Conservation (phyloP, 2,888 invertebrate species). For the Formica aserva region DNA sequence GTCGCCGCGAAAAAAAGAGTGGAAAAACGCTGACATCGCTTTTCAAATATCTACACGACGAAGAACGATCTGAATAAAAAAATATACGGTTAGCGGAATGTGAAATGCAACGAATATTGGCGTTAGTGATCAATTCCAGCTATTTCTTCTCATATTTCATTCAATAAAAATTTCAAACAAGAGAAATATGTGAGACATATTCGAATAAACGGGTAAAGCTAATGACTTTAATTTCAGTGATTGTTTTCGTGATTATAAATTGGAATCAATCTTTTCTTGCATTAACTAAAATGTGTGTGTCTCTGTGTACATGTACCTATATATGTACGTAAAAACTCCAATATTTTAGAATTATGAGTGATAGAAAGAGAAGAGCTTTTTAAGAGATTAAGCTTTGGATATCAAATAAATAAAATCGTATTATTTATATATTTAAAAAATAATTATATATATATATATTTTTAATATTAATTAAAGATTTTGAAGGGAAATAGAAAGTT, state of each 20-base stretch:
- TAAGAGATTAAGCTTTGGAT: not conserved
- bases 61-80: conserved; percentile 18
- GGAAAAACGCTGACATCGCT: not conserved
- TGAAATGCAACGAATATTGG: not conserved
- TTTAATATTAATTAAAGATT: conserved; percentile 9
- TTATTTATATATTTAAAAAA: no score
- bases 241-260: not conserved
- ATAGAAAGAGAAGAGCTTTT: not conserved
- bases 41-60: conserved; percentile 18
- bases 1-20: not conserved
- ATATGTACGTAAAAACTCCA: not conserved
- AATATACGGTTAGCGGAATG: not conserved
- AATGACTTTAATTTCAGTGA: not conserved
- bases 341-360: conserved; percentile 2
- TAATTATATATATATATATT: not conserved
- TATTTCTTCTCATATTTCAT: conserved; percentile 9
- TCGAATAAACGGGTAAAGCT: not conserved
- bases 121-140: not conserved
- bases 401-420: not conserved
- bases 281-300: no score
- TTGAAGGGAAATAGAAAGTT: not conserved
- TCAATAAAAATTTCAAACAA: conserved; percentile 11
- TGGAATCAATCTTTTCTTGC: not conserved
- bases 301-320: no score
- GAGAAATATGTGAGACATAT: not conserved